Conservation (phyloP, 2,888 invertebrate species). For the Aphodius sticticus region DNA sequence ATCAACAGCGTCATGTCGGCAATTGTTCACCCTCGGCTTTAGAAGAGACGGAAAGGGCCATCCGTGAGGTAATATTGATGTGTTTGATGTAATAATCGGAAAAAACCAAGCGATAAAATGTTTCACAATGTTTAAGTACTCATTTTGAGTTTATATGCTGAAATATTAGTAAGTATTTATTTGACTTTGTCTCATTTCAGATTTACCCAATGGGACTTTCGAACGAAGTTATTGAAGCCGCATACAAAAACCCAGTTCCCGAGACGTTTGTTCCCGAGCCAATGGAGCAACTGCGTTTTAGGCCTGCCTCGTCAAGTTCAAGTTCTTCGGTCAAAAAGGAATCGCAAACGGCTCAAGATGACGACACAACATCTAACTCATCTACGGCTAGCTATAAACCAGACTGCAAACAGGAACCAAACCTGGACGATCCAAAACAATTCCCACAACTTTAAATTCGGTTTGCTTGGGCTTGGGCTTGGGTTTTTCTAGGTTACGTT, state of each 20-base stretch:
- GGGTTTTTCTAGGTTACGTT: too few relatives aligned
- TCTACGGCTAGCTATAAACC: background rate
- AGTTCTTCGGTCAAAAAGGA: background rate
- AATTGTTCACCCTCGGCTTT: background rate
- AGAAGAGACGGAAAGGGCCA: background rate
- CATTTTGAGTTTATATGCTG: background rate
- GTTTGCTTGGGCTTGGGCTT: background rate
- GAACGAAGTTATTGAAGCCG: conserved; percentile 12
- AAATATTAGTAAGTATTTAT: background rate
- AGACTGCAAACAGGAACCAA: background rate
- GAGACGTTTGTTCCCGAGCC: background rate
- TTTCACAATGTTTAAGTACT: too few relatives aligned
- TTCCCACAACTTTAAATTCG: background rate
- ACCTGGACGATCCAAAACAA: background rate
- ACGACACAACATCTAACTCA: background rate
- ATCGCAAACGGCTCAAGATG: background rate
- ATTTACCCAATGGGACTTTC: conserved; percentile 7
- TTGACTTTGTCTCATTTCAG: background rate
- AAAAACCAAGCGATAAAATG: too few relatives aligned
- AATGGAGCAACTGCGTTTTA: background rate
- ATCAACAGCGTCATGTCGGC: background rate
- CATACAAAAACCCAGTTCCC: background rate
- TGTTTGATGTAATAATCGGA: too few relatives aligned
- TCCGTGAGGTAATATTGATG: background rate
- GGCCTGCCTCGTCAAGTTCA: background rate